Percentiles rank a stretch among this genome's conserved stretches.
These are phyloP conservation scores for Urocynchramus pylzowi DNA, from an alignment of 2,113 vertebrate species.

Conservation along the genomic window DNA sequence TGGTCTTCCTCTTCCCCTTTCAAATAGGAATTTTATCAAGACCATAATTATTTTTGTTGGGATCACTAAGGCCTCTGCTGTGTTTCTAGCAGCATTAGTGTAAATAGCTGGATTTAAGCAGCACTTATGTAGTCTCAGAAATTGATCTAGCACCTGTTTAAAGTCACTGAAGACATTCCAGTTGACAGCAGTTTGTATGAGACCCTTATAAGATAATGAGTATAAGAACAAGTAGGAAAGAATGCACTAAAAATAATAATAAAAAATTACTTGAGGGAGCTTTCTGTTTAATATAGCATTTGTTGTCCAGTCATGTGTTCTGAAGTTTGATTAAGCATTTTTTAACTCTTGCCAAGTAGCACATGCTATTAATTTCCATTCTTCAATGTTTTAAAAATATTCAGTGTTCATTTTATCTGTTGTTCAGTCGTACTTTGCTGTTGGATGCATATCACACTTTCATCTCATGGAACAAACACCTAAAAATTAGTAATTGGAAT, in stretches of 20 bases:
- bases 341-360: not conserved
- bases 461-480: not conserved
- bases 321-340: not conserved
- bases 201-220: not conserved
- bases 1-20: not conserved
- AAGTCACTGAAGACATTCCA: not conserved
- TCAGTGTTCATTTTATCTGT: not conserved
- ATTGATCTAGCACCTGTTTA: not conserved
- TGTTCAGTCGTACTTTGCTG: not conserved
- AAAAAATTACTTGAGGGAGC: not conserved
- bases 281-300: not conserved
- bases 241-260: not conserved
- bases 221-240: not conserved
- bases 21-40: not conserved
- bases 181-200: not conserved
- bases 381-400: not conserved
- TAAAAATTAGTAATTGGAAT: not conserved
- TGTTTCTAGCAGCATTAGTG: not conserved
- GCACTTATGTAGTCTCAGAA: not conserved
- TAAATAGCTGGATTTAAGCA: not conserved
- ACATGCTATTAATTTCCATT: not conserved
- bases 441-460: not conserved
- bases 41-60: not conserved
- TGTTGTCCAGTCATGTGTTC: not conserved
- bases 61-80: not conserved